Base-by-base conservation (phyloP, 2,113 vertebrate genomes). In the Polyodon spathula region DNA sequence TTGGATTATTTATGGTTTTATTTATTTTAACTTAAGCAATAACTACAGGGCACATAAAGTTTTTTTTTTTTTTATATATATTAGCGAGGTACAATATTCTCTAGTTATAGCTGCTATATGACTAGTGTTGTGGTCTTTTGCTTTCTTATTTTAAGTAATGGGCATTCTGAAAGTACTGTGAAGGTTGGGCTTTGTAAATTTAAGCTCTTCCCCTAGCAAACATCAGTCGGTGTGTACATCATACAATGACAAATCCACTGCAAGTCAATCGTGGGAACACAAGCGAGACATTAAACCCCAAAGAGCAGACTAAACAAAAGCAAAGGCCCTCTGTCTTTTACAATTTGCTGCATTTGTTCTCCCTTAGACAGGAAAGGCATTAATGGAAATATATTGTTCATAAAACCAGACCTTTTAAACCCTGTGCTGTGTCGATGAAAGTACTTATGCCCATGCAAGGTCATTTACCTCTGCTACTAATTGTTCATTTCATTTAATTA, bases 401-500 rank as follows among this genome's bases (percentile, higher is more conserved):
- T 77, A 88, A 84, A 83, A 76, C 63, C 52, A 67, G 78, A 71
- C 75, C 74, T 82, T 82, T 84, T 78, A 67, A 81, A 84, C 80
- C 69, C 75, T 75, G 71, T 83, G 81, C 78, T 79, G 76, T 86
- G 82, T 81, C 83, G 82, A 74, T 82, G 79, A 83, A 73, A 72
- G 74, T 80, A 80, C 80, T 82, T 83, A 81, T 80, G 80, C 81
- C 78, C 81, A 78, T 78, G 78, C 80, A 82, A n/a, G n/a, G 83
- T 84, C 85, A 83, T 86, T 85, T 84, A 84, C 81, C 81, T 80
- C 80, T 84, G 72, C 81, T 81, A 76, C 85, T 86, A 86, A 88
- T 88, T 86, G 84, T 88, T 82, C 81, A 84, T 86, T 88, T 84
- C 83, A 86, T 88, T 88, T 84, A 86, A 84, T 74, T 75, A 78